phyloP scores from a whole-genome alignment of 1,140 invertebrate species.

The Apolygus lucorum region DNA sequence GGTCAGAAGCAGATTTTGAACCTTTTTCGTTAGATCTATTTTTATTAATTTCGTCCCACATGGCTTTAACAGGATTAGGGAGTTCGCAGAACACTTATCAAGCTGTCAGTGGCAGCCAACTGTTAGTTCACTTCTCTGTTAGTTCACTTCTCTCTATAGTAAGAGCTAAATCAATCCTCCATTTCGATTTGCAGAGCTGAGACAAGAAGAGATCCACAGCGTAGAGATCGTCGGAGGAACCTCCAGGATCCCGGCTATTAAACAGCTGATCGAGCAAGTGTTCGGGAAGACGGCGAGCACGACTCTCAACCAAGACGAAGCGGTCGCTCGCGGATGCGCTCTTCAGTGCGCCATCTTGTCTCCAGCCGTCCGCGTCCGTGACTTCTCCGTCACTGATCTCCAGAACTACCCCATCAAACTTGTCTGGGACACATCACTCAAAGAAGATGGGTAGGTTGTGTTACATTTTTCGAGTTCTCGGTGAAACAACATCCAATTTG shows the following conservation, averaged over 20 bases:
- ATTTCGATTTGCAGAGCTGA: conserved; percentile 55
- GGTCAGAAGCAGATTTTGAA: too few species aligned
- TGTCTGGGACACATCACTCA: conserved; percentile 66
- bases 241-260: conserved; percentile 86
- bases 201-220: conserved; percentile 77
- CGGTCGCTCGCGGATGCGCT: conserved; percentile 90
- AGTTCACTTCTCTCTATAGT: too few species aligned
- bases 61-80: too few species aligned
- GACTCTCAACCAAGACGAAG: conserved; percentile 96
- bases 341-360: conserved; percentile 94
- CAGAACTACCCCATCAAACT: conserved; percentile 86
- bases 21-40: too few species aligned
- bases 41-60: too few species aligned
- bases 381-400: conserved; percentile 87
- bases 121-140: too few species aligned
- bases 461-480: too few species aligned
- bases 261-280: conserved; percentile 75
- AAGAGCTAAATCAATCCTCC: too few species aligned
- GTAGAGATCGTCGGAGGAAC: conserved; percentile 97
- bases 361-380: conserved; percentile 89
- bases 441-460: conserved; percentile 48
- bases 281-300: conserved; percentile 83
- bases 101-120: too few species aligned
- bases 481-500: too few species aligned
- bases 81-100: too few species aligned